Evolutionary conservation across 1,140 invertebrate species (phyloP), one percentile per base, ranked within the genome.

Genomic region (Caenorhabditis briggsae): DNA sequence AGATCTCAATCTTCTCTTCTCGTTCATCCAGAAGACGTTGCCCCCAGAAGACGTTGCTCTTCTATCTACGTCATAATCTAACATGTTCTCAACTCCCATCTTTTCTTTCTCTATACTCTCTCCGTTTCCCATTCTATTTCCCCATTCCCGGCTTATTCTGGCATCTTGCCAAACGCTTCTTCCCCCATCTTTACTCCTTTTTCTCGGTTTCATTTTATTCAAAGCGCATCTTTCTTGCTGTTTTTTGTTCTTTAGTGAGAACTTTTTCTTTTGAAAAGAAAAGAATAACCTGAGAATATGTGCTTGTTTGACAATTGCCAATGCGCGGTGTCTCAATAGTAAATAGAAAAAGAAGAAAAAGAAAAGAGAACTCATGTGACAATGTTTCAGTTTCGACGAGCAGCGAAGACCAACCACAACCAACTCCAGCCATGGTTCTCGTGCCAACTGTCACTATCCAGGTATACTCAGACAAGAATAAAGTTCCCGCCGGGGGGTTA

Each of bases 321-420:
- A 70, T 33, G 25, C 70, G 25, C n/a, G 14, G 25, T 23, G 8
- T n/a, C 20, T 78, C 46, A 50, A 78, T 78, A 53, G 70, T 78
- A 78, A 78, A 78, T 43, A 78, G 70, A 78, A 41, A 46, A 46
- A 70, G 8, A 9, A 70, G 9, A 9, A 18, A 20, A 70, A 70
- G n/a, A 25, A 16, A 53, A 78, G 33, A 74, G 43, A 78, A 78
- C 46, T 50, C 70, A 78, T 78, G 70, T 78, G 70, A 50, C 33
- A 46, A 78, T 78, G 70, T 78, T 78, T 78, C 70, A 78, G 70
- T 78, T 78, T 78, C 70, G 70, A 78, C 70, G 46, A 78, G 70
- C 70, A 78, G 70, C 46, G 70, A 78, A 78, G 70, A 78, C 46
- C 70, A 78, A 78, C 70, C 70, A 18, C 65, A 70, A 70, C 43